phyloP scores from a whole-genome alignment of 2,113 vertebrate genomes.

The Dendrocopos noguchii region DNA sequence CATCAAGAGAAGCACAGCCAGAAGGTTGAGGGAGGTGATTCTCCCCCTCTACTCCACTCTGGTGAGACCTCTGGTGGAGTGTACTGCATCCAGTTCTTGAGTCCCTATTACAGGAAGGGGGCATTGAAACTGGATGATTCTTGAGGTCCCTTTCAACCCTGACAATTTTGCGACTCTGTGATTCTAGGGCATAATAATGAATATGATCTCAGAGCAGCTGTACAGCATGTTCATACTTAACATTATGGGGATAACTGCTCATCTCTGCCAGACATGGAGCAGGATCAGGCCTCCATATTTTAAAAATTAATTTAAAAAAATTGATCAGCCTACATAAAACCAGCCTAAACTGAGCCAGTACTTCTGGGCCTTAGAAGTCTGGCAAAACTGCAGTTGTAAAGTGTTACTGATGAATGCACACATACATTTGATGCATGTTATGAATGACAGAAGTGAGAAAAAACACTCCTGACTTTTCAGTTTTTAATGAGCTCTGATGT shows the following conservation, averaged over 20 bases:
- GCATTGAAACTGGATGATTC: too few relatives aligned
- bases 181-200: not conserved
- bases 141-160: too few relatives aligned
- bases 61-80: too few relatives aligned
- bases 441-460: conserved; percentile 55
- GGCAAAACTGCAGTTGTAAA: not conserved
- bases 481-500: conserved; percentile 59
- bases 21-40: too few relatives aligned
- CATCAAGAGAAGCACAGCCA: too few relatives aligned
- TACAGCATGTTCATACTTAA: not conserved
- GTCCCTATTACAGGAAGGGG: too few relatives aligned
- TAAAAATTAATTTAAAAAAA: conserved; percentile 27
- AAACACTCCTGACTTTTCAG: conserved; percentile 4
- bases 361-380: not conserved
- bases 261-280: not conserved
- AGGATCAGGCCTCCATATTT: not conserved
- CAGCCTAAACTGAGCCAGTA: not conserved
- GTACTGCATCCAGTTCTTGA: too few relatives aligned
- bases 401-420: not conserved
- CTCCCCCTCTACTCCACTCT: too few relatives aligned
- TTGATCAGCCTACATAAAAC: not conserved
- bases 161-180: too few relatives aligned
- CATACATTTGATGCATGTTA: not conserved
- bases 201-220: not conserved
- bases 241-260: not conserved